Conservation (phyloP, 1,140 invertebrate species). For the Neodiprion lecontei region DNA sequence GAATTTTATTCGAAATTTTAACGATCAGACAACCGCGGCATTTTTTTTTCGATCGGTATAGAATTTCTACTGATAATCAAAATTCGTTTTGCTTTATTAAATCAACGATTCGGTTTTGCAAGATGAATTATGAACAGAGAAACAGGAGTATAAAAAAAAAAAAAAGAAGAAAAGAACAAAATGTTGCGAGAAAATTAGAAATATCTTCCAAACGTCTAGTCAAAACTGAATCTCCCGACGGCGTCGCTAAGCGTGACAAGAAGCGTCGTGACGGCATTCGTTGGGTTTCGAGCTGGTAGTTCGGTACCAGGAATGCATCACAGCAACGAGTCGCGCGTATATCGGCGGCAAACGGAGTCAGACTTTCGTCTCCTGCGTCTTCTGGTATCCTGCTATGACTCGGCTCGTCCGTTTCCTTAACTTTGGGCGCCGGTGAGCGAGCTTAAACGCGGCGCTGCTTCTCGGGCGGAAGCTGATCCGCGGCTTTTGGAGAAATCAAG, state of each 20-base stretch:
- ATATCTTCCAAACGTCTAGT: neutral
- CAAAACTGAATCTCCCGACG: no score
- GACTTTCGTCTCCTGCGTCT: neutral
- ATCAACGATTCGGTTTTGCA: no score
- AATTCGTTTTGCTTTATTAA: no score
- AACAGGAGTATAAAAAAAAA: neutral
- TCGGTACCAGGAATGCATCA: neutral
- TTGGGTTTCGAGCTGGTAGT: neutral
- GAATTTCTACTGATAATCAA: no score
- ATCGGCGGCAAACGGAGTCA: no score
- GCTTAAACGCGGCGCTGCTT: no score
- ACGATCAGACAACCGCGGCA: no score
- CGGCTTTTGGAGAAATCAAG: neutral
- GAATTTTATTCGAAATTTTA: no score
- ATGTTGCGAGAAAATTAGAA: neutral
- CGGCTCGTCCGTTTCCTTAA: conserved; percentile 3
- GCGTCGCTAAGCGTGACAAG: no score
- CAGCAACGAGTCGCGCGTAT: neutral
- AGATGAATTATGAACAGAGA: no score
- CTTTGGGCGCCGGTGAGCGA: neutral
- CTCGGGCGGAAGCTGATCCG: no score
- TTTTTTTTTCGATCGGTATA: no score
- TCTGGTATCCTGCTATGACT: neutral
- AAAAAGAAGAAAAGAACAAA: neutral
- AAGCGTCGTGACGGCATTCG: neutral